These are phyloP conservation scores for Teleopsis dalmanni DNA, from an alignment of 1,140 invertebrate species.

Conservation along the genomic window DNA sequence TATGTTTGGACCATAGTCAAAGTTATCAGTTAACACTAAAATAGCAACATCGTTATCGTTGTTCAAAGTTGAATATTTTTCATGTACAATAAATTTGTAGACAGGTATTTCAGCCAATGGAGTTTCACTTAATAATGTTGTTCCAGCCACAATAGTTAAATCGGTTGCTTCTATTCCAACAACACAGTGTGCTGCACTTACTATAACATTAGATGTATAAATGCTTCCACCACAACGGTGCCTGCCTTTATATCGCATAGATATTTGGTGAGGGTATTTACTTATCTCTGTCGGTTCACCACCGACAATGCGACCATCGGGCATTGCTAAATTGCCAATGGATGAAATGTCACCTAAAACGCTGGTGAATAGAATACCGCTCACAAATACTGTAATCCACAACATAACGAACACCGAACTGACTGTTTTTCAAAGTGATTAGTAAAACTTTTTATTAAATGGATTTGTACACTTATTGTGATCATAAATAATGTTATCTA, in stretches of 20 bases:
- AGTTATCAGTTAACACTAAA: constrained; percentile 23
- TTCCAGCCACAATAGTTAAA: constrained; percentile 28
- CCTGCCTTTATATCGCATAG: constrained; percentile 26
- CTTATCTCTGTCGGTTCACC: constrained; percentile 23
- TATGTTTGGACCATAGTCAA: constrained; percentile 20
- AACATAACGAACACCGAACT: constrained; percentile 1
- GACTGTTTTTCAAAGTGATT: neutral
- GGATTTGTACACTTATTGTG: no score
- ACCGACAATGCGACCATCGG: constrained; percentile 36
- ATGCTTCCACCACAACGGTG: constrained; percentile 52
- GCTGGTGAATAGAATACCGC: neutral
- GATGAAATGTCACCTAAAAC: neutral
- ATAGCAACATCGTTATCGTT: constrained; percentile 34
- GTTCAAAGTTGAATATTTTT: constrained; percentile 20
- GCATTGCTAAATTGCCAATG: constrained; percentile 19
- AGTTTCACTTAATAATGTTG: constrained; percentile 18
- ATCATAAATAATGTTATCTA: no score
- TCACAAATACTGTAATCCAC: neutral
- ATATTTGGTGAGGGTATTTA: constrained; percentile 31
- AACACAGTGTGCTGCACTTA: constrained; percentile 55
- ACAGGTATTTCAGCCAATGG: constrained; percentile 19
- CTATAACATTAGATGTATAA: constrained; percentile 41
- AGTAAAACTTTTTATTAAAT: neutral
- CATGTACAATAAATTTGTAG: constrained; percentile 21
- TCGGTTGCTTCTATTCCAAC: constrained; percentile 8